phyloP scores from a whole-genome alignment of 2,888 invertebrate genomes.

The Sesamia inferens region DNA sequence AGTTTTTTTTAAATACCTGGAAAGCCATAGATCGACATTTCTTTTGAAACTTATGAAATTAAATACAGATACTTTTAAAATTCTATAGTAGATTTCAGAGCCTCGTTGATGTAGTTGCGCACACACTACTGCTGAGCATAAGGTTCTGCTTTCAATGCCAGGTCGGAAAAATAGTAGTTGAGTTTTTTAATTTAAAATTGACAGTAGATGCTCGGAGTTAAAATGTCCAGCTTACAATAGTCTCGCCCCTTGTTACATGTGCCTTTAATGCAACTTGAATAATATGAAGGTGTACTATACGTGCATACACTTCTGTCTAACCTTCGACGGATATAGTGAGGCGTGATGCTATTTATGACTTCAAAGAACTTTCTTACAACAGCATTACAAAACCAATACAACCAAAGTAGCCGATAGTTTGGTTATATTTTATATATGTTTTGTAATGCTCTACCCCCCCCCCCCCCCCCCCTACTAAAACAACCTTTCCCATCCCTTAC shows the following conservation, averaged over 20 bases:
- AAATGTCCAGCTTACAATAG: background rate
- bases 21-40: too few relatives aligned
- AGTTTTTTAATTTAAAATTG: too few relatives aligned
- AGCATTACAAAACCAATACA: constrained; percentile 36
- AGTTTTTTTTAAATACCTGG: background rate
- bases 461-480: constrained; percentile 3
- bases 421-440: too few relatives aligned
- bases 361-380: background rate
- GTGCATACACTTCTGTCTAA: background rate
- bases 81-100: background rate
- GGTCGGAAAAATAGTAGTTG: too few relatives aligned
- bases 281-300: background rate
- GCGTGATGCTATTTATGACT: background rate
- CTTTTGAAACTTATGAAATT: too few relatives aligned
- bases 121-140: background rate
- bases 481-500: constrained; percentile 20
- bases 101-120: background rate
- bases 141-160: background rate
- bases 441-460: too few relatives aligned
- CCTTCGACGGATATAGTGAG: background rate
- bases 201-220: too few relatives aligned
- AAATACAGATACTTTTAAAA: background rate
- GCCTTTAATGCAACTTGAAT: background rate
- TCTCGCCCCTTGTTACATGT: background rate
- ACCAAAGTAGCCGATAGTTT: constrained; percentile 15